Conservation (phyloP, 1,140 invertebrate genomes). For the Diprion similis region DNA sequence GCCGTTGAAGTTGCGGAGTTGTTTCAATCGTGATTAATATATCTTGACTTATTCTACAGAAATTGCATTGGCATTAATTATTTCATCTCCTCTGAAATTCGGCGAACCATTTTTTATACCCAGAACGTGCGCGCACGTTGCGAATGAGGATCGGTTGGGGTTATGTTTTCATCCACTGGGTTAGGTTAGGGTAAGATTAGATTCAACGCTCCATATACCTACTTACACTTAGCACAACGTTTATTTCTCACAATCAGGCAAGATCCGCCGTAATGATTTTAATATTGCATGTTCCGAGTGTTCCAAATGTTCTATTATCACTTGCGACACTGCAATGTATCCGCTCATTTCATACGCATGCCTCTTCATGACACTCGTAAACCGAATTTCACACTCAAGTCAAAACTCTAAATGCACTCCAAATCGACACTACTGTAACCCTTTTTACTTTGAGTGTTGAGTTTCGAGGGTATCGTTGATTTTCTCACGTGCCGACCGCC, state of each 20-base stretch:
- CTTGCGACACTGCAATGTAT: not conserved
- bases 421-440: not conserved
- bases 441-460: too few species aligned
- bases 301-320: not conserved
- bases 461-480: too few species aligned
- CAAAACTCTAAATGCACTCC: not conserved
- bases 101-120: not conserved
- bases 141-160: not conserved
- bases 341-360: constrained; percentile 1
- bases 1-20: too few species aligned
- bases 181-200: not conserved
- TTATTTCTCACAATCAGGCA: not conserved
- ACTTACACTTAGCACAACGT: not conserved
- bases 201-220: not conserved
- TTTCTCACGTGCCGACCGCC: too few species aligned
- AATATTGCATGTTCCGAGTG: constrained; percentile 7
- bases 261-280: not conserved
- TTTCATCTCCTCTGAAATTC: not conserved
- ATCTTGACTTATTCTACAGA: not conserved
- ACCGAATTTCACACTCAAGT: not conserved
- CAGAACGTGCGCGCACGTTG: not conserved
- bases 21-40: too few species aligned
- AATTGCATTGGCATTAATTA: not conserved
- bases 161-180: not conserved
- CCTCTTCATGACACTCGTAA: constrained; percentile 5